Percentiles rank a stretch among this genome's conserved stretches.
phyloP scores from a whole-genome alignment of 2,113 vertebrate species.

The Salvator merianae region DNA sequence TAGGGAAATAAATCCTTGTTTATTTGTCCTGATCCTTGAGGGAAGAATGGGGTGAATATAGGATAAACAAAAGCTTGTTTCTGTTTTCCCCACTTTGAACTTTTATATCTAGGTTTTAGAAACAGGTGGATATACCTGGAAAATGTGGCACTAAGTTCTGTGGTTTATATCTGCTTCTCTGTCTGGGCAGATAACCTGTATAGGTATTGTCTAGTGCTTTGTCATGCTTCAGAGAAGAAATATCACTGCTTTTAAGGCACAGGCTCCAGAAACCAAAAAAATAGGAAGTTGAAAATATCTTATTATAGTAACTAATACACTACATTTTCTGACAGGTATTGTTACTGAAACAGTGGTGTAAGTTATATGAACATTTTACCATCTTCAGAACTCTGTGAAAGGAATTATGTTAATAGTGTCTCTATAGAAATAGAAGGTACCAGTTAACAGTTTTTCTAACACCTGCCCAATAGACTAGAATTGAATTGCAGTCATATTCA shows the following conservation, averaged over 20 bases:
- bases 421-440: background rate
- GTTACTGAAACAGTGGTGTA: background rate
- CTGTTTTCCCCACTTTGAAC: too few relatives aligned
- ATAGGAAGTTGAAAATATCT: background rate
- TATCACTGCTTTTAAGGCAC: background rate
- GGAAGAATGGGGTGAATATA: too few relatives aligned
- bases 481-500: background rate
- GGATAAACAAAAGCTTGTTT: too few relatives aligned
- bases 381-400: background rate
- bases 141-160: background rate
- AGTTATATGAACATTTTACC: background rate
- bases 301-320: background rate
- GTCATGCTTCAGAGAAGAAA: background rate
- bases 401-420: background rate
- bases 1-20: too few relatives aligned
- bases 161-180: background rate
- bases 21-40: too few relatives aligned
- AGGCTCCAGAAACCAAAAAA: background rate
- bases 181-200: background rate
- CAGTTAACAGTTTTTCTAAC: too few relatives aligned
- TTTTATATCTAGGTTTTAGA: background rate
- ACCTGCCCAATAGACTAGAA: background rate
- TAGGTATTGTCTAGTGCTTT: background rate
- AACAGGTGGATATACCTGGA: background rate
- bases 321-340: background rate